These are phyloP conservation scores for Brachynemurus nebulosus DNA, from an alignment of 2,888 invertebrate genomes.

Conservation along the genomic window DNA sequence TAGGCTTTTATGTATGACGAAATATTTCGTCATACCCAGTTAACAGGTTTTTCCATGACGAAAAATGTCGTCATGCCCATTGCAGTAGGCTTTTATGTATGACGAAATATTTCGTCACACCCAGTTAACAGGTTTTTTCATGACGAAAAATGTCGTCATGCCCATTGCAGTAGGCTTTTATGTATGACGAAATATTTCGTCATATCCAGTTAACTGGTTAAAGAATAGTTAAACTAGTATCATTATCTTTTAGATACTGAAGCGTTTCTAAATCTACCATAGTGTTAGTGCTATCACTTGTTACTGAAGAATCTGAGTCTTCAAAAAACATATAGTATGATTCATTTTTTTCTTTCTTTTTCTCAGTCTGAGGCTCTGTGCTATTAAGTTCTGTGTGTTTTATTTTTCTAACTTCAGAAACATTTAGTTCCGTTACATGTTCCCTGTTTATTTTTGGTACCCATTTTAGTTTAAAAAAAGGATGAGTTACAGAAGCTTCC, in stretches of 20 bases:
- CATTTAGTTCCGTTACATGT: conserved; percentile 5
- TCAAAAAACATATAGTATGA: not conserved
- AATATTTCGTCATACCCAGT: no score
- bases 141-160: no score
- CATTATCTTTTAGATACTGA: conserved; percentile 10
- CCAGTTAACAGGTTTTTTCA: no score
- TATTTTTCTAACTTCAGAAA: conserved; percentile 6
- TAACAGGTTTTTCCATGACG: no score
- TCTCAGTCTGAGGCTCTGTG: not conserved
- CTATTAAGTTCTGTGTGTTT: conserved; percentile 7
- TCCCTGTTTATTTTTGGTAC: conserved; percentile 9
- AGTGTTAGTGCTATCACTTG: conserved; percentile 1
- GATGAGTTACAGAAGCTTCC: conserved; percentile 7
- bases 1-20: no score
- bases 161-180: no score
- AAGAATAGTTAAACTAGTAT: conserved; percentile 8
- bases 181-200: no score
- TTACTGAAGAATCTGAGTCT: not conserved
- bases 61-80: no score
- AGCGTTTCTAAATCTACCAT: conserved; percentile 11
- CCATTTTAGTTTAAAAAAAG: conserved; percentile 11
- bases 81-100: no score
- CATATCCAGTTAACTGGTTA: no score
- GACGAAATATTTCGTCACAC: no score
- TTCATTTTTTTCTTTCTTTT: not conserved